phyloP scores from a whole-genome alignment of 2,113 vertebrate species.

The Podarcis cretensis region DNA sequence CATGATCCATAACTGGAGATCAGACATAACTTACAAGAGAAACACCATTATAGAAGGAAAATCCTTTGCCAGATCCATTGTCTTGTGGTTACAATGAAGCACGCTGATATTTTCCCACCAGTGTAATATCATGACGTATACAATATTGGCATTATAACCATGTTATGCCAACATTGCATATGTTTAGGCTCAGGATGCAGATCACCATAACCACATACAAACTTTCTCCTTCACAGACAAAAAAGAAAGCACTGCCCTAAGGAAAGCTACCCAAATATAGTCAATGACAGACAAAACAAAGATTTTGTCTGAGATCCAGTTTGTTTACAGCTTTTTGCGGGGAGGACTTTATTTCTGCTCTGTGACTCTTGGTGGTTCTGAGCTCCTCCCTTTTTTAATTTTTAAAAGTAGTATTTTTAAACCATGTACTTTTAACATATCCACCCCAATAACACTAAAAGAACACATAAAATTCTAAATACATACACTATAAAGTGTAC shows the following conservation, averaged over 20 bases:
- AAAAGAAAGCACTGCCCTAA: background rate
- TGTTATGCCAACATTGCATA: background rate
- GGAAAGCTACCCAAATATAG: background rate
- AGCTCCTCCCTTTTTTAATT: background rate
- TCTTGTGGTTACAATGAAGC: background rate
- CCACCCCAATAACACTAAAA: background rate
- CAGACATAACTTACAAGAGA: background rate
- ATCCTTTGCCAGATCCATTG: background rate
- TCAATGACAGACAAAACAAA: background rate
- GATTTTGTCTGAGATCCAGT: background rate
- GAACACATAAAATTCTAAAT: background rate
- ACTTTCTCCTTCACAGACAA: too few relatives aligned
- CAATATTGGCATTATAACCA: background rate
- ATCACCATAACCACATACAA: background rate
- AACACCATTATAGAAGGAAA: background rate
- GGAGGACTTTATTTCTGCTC: background rate
- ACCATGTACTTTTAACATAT: background rate
- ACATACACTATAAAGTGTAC: background rate
- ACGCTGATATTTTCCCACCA: background rate
- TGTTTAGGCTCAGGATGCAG: too few relatives aligned
- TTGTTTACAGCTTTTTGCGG: background rate
- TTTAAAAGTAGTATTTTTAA: background rate
- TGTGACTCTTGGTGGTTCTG: background rate
- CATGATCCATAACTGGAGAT: too few relatives aligned
- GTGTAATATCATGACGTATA: background rate